These are phyloP conservation scores for Rattus rattus DNA, from an alignment of 2,113 vertebrate species.

Conservation along the genomic window DNA sequence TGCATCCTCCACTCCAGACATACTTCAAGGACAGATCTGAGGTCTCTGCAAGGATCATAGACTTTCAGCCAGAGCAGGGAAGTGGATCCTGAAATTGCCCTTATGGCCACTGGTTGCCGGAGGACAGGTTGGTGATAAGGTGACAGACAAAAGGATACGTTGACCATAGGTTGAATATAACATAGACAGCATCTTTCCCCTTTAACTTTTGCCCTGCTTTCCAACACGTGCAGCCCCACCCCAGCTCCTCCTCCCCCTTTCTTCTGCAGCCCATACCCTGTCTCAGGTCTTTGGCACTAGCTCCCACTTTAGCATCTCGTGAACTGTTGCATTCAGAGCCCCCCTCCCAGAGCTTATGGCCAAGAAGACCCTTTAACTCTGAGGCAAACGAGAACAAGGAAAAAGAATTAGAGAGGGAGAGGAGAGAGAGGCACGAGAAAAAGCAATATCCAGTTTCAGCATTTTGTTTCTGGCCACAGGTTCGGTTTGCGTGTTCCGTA, in stretches of 20 bases:
- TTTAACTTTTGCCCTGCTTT: not conserved
- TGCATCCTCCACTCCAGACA: not conserved
- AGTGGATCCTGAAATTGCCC: not conserved
- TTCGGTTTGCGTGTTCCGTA: conserved; percentile 69
- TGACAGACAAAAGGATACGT: not conserved
- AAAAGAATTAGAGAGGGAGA: not conserved
- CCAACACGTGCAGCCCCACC: not conserved
- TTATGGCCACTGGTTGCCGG: not conserved
- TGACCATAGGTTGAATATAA: not conserved
- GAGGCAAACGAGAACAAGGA: conserved; percentile 9
- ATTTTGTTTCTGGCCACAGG: conserved; percentile 47
- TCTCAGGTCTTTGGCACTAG: not conserved
- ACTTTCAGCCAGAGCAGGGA: not conserved
- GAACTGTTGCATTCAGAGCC: not conserved
- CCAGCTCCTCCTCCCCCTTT: no score
- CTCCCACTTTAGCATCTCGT: not conserved
- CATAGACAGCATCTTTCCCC: not conserved
- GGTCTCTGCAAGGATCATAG: not conserved
- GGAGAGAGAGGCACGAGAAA: not conserved
- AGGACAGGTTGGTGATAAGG: not conserved
- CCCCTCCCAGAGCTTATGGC: not conserved
- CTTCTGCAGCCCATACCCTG: no score
- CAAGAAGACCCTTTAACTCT: not conserved
- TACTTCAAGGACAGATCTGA: not conserved
- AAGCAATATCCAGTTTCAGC: conserved; percentile 61